Conservation (phyloP, 1,140 invertebrate genomes). For the Hylaeus volcanicus region DNA sequence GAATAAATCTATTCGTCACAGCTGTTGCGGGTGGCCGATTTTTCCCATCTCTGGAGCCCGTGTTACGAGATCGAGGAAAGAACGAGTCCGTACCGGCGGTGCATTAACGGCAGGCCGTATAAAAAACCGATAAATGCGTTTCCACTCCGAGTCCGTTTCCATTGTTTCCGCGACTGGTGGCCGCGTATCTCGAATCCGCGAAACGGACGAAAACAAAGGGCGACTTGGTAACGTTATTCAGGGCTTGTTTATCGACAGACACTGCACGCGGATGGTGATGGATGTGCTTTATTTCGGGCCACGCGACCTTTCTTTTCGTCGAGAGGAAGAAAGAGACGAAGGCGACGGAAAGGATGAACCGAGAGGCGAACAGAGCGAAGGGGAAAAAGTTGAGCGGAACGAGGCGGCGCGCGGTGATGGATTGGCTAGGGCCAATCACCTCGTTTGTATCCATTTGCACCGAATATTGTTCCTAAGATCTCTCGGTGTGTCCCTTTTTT, state of each 20-base stretch:
- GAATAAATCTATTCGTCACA: too few species aligned
- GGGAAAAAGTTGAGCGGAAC: conserved; percentile 51
- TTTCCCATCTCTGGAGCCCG: too few species aligned
- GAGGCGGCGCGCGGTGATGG: conserved; percentile 63
- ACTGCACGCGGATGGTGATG: conserved; percentile 59
- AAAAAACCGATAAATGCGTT: conserved; percentile 33
- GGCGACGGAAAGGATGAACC: conserved; percentile 24
- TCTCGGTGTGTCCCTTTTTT: conserved; percentile 48
- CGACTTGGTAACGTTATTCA: conserved; percentile 50
- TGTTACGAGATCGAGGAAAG: background rate
- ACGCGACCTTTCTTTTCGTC: conserved; percentile 33
- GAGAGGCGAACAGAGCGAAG: background rate
- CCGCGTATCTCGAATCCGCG: background rate
- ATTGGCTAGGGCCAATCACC: conserved; percentile 71
- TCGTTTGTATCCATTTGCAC: conserved; percentile 75
- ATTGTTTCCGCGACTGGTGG: background rate
- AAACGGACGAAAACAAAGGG: conserved; percentile 21
- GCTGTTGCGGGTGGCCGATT: too few species aligned
- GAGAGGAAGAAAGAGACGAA: background rate
- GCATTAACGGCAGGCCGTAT: conserved; percentile 12
- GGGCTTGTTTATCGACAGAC: conserved; percentile 63
- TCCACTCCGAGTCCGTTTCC: conserved; percentile 2
- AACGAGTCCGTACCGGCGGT: background rate
- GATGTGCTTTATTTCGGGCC: conserved; percentile 64
- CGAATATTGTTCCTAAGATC: conserved; percentile 70